A percentile compares a stretch with the other conserved stretches of the same genome.
phyloP scores from a whole-genome alignment of 1,140 invertebrate species.

The Drosophila trapezifrons region DNA sequence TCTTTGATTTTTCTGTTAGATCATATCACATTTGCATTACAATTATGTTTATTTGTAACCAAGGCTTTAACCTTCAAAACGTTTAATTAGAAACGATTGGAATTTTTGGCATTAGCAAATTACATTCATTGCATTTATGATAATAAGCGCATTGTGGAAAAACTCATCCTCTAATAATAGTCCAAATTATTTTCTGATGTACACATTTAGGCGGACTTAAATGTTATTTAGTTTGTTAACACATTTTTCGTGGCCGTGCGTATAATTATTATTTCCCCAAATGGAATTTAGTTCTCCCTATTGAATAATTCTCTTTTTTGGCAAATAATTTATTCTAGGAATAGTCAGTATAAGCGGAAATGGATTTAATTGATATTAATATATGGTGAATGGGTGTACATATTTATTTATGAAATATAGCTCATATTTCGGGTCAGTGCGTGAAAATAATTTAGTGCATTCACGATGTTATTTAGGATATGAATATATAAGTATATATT shows the following conservation, averaged over 20 bases:
- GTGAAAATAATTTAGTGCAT: constrained; percentile 1
- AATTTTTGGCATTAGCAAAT: constrained; percentile 48
- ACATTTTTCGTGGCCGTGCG: constrained; percentile 22
- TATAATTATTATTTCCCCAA: constrained; percentile 30
- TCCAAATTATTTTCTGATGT: constrained; percentile 35
- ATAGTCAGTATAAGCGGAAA: constrained; percentile 6
- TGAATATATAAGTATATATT: no score
- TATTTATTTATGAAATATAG: background rate
- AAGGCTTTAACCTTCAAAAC: constrained; percentile 29
- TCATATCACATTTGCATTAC: constrained; percentile 27
- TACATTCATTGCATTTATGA: constrained; percentile 49
- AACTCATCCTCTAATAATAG: constrained; percentile 28
- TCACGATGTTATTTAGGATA: background rate
- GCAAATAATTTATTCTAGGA: constrained; percentile 19
- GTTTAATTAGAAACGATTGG: constrained; percentile 51
- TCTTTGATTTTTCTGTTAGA: background rate
- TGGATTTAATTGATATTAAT: constrained; percentile 23
- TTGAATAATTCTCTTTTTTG: constrained; percentile 26
- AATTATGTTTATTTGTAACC: background rate
- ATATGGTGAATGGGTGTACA: background rate
- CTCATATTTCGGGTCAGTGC: background rate
- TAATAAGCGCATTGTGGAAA: constrained; percentile 20
- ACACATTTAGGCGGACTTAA: constrained; percentile 15
- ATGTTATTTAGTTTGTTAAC: constrained; percentile 50
- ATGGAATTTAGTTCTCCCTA: constrained; percentile 17